A percentile compares a stretch with the other conserved stretches of the same genome.
phyloP scores from a whole-genome alignment of 2,888 invertebrate genomes.

The Beris morrisii region DNA sequence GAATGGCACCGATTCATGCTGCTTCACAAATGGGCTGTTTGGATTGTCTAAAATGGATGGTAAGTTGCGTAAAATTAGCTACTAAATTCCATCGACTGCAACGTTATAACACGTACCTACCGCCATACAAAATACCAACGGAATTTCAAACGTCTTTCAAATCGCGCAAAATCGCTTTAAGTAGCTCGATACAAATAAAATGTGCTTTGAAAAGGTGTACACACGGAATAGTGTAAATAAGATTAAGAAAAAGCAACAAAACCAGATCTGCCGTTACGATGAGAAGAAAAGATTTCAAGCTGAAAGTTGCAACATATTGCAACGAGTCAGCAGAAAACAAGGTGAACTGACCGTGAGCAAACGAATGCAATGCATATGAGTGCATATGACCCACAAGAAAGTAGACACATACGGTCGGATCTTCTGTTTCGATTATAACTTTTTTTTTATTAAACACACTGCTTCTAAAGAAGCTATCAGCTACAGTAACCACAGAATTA shows the following conservation, averaged over 20 bases:
- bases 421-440: too few species aligned
- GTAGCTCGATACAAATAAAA: too few species aligned
- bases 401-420: too few species aligned
- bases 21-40: conserved; percentile 88
- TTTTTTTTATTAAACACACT: too few species aligned
- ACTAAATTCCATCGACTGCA: not conserved
- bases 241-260: conserved; percentile 9
- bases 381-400: too few species aligned
- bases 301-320: conserved; percentile 28
- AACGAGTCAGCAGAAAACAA: conserved; percentile 20
- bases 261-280: conserved; percentile 34
- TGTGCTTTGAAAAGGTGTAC: not conserved
- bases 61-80: conserved; percentile 53
- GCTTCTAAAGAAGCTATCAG: too few species aligned
- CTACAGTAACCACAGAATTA: too few species aligned
- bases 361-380: not conserved
- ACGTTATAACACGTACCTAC: not conserved
- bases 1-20: conserved; percentile 88
- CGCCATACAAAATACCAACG: not conserved
- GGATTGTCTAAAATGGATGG: conserved; percentile 89
- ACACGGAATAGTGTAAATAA: not conserved
- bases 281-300: conserved; percentile 27
- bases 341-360: conserved; percentile 31
- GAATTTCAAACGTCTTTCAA: not conserved
- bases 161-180: not conserved